Evolutionary conservation across 2,888 invertebrate genomes (phyloP).

Genomic region (Tetragnatha montana): DNA sequence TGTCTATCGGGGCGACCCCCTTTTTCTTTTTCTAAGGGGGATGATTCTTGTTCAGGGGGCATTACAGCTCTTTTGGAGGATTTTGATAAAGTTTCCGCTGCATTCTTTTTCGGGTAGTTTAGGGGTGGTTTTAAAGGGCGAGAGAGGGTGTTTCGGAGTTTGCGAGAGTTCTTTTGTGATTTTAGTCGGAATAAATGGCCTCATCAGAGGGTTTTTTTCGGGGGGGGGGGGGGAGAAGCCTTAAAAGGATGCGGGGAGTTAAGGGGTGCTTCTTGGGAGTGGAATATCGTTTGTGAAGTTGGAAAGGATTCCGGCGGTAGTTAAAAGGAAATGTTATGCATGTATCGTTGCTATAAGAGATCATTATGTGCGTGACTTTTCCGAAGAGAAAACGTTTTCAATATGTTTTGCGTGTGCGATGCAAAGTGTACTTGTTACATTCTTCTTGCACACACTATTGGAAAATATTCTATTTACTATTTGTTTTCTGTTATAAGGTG

Average conservation of each 20-base stretch:
- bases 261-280: background rate
- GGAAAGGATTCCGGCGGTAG: background rate
- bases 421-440: no score
- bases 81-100: background rate
- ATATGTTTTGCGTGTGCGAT: no score
- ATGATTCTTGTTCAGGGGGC: conserved; percentile 9
- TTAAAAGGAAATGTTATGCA: background rate
- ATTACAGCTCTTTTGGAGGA: background rate
- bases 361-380: background rate
- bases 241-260: background rate
- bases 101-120: background rate
- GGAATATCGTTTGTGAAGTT: background rate
- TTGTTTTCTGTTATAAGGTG: no score
- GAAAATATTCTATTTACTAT: no score
- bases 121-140: background rate
- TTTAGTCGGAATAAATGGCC: conserved; percentile 17
- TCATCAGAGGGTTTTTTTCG: background rate
- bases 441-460: no score
- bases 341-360: background rate
- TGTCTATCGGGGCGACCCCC: conserved; percentile 49
- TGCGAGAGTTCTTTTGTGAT: background rate
- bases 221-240: no score
- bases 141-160: background rate
- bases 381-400: background rate
- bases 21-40: conserved; percentile 5